Evolutionary conservation across 2,888 invertebrate species (phyloP).

Genomic region (Bombyx huttoni): DNA sequence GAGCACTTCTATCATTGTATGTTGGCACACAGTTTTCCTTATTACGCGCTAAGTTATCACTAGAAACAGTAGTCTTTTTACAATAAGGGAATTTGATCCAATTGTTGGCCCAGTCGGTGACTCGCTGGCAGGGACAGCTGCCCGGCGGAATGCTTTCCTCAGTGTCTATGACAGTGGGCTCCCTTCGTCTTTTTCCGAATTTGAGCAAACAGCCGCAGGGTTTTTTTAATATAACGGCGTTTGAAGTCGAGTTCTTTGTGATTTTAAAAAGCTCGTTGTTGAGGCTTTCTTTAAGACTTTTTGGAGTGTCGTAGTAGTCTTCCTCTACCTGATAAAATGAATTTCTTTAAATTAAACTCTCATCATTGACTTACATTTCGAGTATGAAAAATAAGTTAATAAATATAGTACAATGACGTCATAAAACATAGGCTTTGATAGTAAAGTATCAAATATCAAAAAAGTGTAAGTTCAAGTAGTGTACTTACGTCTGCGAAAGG

Average conservation of each 20-base stretch:
- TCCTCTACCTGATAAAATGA: conserved; percentile 37
- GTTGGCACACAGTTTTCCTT: conserved; percentile 68
- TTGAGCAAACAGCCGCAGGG: conserved; percentile 79
- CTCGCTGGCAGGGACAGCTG: conserved; percentile 73
- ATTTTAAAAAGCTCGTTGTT: conserved; percentile 60
- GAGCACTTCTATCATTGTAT: conserved; percentile 43
- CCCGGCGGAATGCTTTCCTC: conserved; percentile 42
- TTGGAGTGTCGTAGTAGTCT: conserved; percentile 82
- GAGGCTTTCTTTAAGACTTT: conserved; percentile 79
- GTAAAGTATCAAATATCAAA: too few relatives aligned
- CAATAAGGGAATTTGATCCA: conserved; percentile 76
- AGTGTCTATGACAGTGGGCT: conserved; percentile 42
- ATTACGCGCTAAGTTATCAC: conserved; percentile 44
- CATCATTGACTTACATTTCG: too few relatives aligned
- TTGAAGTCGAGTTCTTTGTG: conserved; percentile 62
- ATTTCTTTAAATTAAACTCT: too few relatives aligned
- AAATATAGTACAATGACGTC: too few relatives aligned
- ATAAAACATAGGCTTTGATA: too few relatives aligned
- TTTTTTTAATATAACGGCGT: conserved; percentile 74
- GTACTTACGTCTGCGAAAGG: conserved; percentile 65
- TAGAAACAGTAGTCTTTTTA: conserved; percentile 31
- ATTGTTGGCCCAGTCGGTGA: conserved; percentile 77
- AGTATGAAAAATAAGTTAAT: too few relatives aligned
- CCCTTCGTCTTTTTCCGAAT: conserved; percentile 43
- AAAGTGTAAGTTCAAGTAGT: background rate